Evolutionary conservation across 2,888 invertebrate species (phyloP).

Genomic region (Cephonodes hylas): DNA sequence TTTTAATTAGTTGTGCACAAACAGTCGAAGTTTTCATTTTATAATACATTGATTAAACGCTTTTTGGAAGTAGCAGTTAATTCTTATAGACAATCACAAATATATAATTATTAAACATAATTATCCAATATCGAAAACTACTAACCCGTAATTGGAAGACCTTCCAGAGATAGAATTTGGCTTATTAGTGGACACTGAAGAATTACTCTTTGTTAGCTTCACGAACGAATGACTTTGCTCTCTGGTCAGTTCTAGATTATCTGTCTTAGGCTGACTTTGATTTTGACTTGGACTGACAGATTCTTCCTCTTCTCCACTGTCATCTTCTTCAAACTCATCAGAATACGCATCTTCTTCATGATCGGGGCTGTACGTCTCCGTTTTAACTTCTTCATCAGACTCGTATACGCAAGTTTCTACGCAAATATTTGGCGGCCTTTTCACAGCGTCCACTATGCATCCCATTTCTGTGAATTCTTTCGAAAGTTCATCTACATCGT

Average conservation of each 20-base stretch:
- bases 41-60: no score
- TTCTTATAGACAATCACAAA: constrained; percentile 1
- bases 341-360: constrained; percentile 66
- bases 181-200: constrained; percentile 50
- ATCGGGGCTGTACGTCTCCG: constrained; percentile 31
- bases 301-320: constrained; percentile 57
- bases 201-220: constrained; percentile 61
- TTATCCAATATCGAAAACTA: background rate
- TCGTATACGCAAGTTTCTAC: constrained; percentile 67
- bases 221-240: constrained; percentile 37
- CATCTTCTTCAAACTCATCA: constrained; percentile 76
- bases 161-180: constrained; percentile 55
- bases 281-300: no score
- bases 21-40: no score
- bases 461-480: constrained; percentile 74
- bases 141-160: constrained; percentile 65
- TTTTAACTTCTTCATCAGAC: constrained; percentile 46
- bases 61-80: no score
- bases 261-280: constrained; percentile 37
- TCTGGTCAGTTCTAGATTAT: constrained; percentile 32
- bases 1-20: no score
- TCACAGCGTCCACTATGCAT: constrained; percentile 68
- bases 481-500: constrained; percentile 70
- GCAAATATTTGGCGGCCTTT: constrained; percentile 68
- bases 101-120: background rate